Percentiles rank a stretch among this genome's conserved stretches.
These are phyloP conservation scores for Hybognathus amarus DNA, from an alignment of 2,797 vertebrate species.

Conservation along the genomic window DNA sequence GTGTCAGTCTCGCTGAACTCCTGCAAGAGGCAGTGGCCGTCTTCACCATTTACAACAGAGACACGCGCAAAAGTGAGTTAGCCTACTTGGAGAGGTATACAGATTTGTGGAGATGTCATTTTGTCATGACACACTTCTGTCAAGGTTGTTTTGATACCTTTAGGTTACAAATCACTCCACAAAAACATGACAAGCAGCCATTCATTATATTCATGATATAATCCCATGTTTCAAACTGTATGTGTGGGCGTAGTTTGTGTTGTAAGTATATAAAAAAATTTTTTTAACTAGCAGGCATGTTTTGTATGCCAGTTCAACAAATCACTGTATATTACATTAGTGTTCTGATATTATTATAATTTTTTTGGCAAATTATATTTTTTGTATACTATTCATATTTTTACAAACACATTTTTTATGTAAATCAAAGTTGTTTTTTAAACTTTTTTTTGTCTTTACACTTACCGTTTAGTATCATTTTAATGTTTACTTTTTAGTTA, in stretches of 20 bases:
- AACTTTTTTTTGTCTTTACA: neutral
- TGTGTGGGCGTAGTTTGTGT: neutral
- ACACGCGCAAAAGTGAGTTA: constrained; percentile 67
- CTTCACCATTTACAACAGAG: constrained; percentile 89
- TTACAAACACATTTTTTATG: neutral
- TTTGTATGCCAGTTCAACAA: neutral
- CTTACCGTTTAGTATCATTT: neutral
- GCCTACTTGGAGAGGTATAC: neutral
- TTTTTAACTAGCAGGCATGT: too few species aligned
- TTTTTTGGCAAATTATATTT: neutral
- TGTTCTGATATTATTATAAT: neutral
- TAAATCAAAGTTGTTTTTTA: too few species aligned
- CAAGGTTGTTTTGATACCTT: neutral
- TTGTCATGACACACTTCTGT: neutral
- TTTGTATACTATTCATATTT: neutral
- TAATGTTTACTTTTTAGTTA: neutral
- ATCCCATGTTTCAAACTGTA: neutral
- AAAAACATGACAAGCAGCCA: neutral
- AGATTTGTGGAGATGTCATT: neutral
- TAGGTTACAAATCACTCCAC: neutral
- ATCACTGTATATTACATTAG: neutral
- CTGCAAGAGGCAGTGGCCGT: constrained; percentile 79
- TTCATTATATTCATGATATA: neutral
- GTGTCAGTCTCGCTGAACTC: constrained; percentile 88
- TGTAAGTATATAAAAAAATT: neutral